Evolutionary conservation across 2,888 invertebrate species (phyloP).

Genomic region (Rhingia campestris): DNA sequence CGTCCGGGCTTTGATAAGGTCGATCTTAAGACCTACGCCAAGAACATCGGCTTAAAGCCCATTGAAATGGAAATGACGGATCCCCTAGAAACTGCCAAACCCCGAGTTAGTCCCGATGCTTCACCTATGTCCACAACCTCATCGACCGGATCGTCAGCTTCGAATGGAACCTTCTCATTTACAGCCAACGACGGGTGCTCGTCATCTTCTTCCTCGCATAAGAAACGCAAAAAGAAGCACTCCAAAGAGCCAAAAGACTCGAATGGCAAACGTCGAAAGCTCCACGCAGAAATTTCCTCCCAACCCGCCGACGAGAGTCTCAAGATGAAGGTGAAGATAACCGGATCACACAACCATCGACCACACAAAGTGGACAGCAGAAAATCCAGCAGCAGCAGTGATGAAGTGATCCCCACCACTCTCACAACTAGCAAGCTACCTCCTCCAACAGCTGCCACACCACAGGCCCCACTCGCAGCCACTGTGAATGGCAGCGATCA

Average conservation of each 20-base stretch:
- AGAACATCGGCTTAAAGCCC: slow-evolving; percentile 81
- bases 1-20: slow-evolving; percentile 75
- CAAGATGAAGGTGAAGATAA: slow-evolving; percentile 85
- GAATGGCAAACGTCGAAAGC: slow-evolving; percentile 83
- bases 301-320: slow-evolving; percentile 83
- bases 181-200: slow-evolving; percentile 39
- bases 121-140: slow-evolving; percentile 81
- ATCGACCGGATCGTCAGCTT: slow-evolving; percentile 77
- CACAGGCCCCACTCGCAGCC: slow-evolving; percentile 35
- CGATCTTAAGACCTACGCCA: slow-evolving; percentile 81
- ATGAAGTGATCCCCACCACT: slow-evolving; percentile 77
- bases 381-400: slow-evolving; percentile 65
- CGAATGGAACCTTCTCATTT: slow-evolving; percentile 77
- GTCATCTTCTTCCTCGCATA: slow-evolving; percentile 80
- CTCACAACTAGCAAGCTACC: slow-evolving; percentile 65
- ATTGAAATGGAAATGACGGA: slow-evolving; percentile 76
- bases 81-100: slow-evolving; percentile 70
- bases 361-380: slow-evolving; percentile 77
- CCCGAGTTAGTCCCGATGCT: slow-evolving; percentile 79
- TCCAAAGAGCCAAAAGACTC: slow-evolving; percentile 83
- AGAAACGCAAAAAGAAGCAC: slow-evolving; percentile 85
- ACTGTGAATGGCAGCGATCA: slow-evolving; percentile 61
- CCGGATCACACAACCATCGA: slow-evolving; percentile 78
- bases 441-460: slow-evolving; percentile 18
- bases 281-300: slow-evolving; percentile 84